phyloP scores from a whole-genome alignment of 2,888 invertebrate species.

The Cephus rjabovi region DNA sequence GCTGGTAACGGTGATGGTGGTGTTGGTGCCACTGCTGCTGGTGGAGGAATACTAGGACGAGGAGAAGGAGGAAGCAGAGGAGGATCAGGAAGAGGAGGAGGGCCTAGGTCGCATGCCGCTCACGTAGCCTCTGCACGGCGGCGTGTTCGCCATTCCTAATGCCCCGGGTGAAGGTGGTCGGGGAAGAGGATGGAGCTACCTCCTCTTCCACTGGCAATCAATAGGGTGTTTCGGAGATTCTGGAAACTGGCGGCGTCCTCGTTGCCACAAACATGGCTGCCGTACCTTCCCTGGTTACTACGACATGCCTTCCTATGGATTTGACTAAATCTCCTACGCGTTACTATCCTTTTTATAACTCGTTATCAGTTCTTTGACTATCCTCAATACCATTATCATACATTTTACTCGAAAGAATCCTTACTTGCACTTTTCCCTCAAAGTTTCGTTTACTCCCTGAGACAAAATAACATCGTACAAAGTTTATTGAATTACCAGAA shows the following conservation, averaged over 20 bases:
- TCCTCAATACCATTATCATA: neutral
- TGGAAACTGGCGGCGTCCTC: conserved; percentile 56
- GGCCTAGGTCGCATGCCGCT: conserved; percentile 67
- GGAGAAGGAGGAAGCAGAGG: conserved; percentile 41
- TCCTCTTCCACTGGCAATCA: conserved; percentile 66
- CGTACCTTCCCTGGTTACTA: neutral
- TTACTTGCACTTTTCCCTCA: neutral
- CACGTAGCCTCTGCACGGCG: conserved; percentile 73
- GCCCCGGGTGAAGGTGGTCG: conserved; percentile 57
- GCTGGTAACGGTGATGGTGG: conserved; percentile 59
- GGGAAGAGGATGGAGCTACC: conserved; percentile 49
- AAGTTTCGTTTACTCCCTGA: neutral
- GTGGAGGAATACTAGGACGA: conserved; percentile 22
- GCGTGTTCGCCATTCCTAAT: conserved; percentile 74
- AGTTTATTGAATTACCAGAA: too few relatives aligned
- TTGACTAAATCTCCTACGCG: neutral
- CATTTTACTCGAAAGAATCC: neutral
- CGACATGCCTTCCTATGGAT: neutral
- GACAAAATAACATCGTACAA: neutral
- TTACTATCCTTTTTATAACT: neutral
- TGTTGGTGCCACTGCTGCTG: conserved; percentile 18
- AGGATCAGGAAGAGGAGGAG: conserved; percentile 36
- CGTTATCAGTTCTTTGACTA: neutral
- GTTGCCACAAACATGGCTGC: conserved; percentile 34
- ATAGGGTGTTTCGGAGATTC: conserved; percentile 70